phyloP scores from a whole-genome alignment of 2,797 vertebrate genomes.

The Glyptemys insculpta region DNA sequence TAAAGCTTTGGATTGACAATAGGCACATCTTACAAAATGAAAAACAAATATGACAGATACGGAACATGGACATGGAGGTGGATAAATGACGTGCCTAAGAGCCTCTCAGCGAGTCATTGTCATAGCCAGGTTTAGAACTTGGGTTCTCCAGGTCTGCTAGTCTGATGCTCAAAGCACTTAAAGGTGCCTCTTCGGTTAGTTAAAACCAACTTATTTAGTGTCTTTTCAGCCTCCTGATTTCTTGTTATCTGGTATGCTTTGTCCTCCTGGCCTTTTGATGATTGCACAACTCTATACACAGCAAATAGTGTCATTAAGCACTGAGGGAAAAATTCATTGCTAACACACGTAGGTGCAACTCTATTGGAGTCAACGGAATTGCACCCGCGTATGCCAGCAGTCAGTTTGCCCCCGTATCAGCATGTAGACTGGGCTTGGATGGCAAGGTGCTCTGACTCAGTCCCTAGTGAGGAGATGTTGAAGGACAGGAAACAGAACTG shows the following conservation, averaged over 20 bases:
- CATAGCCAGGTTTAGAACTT: neutral
- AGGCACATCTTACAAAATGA: neutral
- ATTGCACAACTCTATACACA: neutral
- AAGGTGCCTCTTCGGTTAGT: neutral
- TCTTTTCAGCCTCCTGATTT: neutral
- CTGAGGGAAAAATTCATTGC: neutral
- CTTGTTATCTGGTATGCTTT: neutral
- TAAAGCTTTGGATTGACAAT: neutral
- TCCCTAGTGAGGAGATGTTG: neutral
- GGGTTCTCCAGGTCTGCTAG: neutral
- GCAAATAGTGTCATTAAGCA: conserved; percentile 22
- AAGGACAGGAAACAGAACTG: neutral
- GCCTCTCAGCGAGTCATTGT: neutral
- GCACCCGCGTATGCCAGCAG: neutral
- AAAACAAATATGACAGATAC: fast-evolving
- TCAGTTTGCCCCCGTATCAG: neutral
- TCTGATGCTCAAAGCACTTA: neutral
- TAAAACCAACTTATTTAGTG: neutral
- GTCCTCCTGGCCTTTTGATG: neutral
- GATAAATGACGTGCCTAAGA: neutral
- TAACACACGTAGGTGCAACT: neutral
- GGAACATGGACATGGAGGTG: neutral
- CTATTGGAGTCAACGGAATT: neutral
- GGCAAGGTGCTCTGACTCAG: neutral
- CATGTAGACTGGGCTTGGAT: fast-evolving